Base-by-base conservation (phyloP, 2,113 vertebrate species). In the Argyrosomus japonicus region DNA sequence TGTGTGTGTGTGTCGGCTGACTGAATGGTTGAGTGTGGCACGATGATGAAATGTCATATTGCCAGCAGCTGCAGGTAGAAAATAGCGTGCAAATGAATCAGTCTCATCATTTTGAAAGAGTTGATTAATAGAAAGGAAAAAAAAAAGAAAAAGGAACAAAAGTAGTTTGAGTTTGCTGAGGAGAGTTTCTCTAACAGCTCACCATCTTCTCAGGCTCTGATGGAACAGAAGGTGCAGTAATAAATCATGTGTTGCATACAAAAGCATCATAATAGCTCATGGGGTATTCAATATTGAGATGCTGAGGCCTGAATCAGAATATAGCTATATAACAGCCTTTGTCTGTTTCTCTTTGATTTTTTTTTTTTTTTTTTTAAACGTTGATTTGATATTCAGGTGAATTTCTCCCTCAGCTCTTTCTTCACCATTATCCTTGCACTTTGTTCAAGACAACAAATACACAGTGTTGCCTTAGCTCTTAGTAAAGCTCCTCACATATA, bases 141-240 rank as follows among this genome's bases (percentile, higher is more conserved):
- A 29, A 36, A 60, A 36, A 6, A 6, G 3, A 48, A 36, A 45
- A 32, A 5, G 7, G 25, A 53, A 69, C 50, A 56, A 83, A 83
- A 75, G 32, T 51, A 56, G 47, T 86, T 32, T 63, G 14, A 57
- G 48, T 85, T 84, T 88, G 27, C 72, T 80, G 54, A 48, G 43
- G 51, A 80, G 40, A 64, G 74, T 75, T 85, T 89, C 32, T 85
- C 57, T 27, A 61, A 65, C 64, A 76, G 63, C 53, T 43, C 3
- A 5, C 5, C 17, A 45, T 76, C 64, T 84, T 78, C n/a, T 40
- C n/a, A 74, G 50, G 58, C 56, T 79, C 50, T 72, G 81, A 54
- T 76, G 81, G 81, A 88, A 84, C 90, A 91, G 88, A 86, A 79
- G 79, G 87, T 75, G 70, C 79, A 87, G 85, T 78, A 90, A 91